Conservation (phyloP, 2,113 vertebrate species). For the Corapipo altera region DNA sequence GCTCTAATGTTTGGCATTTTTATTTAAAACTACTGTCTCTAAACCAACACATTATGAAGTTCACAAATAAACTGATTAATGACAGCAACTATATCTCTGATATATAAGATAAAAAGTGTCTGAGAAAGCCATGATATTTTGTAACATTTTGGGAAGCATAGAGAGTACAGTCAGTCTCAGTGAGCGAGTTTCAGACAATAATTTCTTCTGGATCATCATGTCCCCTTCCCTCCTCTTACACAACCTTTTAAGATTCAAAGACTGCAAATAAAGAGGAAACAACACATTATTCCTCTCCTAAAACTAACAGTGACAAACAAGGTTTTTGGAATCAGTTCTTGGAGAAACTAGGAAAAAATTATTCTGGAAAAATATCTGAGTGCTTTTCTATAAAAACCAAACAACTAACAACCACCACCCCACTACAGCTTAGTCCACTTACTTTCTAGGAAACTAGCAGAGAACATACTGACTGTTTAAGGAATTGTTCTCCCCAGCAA, state of each 20-base stretch:
- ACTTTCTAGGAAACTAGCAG: neutral
- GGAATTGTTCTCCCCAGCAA: neutral
- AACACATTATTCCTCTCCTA: neutral
- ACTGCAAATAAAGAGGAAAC: neutral
- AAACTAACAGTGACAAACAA: neutral
- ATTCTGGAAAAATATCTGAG: neutral
- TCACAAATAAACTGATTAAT: neutral
- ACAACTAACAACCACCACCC: neutral
- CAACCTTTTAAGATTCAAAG: neutral
- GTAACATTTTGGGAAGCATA: neutral
- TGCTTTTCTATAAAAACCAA: neutral
- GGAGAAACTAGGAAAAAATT: neutral
- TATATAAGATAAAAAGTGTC: neutral
- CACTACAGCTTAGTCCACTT: neutral
- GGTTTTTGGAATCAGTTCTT: neutral
- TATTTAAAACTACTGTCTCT: neutral
- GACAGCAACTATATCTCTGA: neutral
- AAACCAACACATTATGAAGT: neutral
- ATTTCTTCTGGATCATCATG: neutral
- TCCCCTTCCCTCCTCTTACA: neutral
- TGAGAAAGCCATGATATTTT: neutral
- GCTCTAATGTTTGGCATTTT: neutral
- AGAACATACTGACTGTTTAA: neutral
- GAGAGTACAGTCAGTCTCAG: neutral
- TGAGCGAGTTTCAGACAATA: neutral